phyloP scores from a whole-genome alignment of 2,113 vertebrate genomes.

The Caloenas nicobarica region DNA sequence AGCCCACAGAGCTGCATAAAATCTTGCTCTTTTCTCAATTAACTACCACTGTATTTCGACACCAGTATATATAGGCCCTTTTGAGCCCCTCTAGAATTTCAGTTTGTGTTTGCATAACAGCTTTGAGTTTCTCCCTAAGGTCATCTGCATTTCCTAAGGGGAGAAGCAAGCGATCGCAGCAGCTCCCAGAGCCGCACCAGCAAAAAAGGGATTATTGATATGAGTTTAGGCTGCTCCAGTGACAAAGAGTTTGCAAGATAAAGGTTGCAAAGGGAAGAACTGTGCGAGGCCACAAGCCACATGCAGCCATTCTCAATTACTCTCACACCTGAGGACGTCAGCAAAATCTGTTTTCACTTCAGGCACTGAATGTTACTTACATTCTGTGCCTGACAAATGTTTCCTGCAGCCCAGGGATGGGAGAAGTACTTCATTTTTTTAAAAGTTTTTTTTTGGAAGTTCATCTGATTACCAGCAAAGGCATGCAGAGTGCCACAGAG shows the following conservation, averaged over 20 bases:
- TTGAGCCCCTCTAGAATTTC: not conserved
- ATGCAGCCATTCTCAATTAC: not conserved
- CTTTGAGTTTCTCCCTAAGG: not conserved
- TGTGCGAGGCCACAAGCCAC: not conserved
- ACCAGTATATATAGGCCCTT: not conserved
- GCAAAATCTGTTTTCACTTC: constrained; percentile 1
- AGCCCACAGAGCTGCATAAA: not conserved
- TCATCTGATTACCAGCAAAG: not conserved
- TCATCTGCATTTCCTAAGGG: not conserved
- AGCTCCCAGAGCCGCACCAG: not conserved
- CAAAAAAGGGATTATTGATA: not conserved
- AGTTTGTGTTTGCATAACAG: not conserved
- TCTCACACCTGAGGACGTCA: not conserved
- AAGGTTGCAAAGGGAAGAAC: too few relatives aligned
- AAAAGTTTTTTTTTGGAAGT: not conserved
- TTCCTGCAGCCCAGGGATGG: not conserved
- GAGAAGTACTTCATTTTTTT: not conserved
- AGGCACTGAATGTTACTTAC: not conserved
- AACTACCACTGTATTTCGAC: not conserved
- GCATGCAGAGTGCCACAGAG: not conserved
- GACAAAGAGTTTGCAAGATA: too few relatives aligned
- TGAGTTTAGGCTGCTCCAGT: too few relatives aligned
- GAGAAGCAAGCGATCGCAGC: not conserved
- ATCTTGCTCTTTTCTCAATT: not conserved
- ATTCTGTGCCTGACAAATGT: not conserved